A percentile compares a stretch with the other conserved stretches of the same genome.
These are phyloP conservation scores for Venustaconcha ellipsiformis DNA, from an alignment of 1,140 invertebrate genomes.

Conservation along the genomic window DNA sequence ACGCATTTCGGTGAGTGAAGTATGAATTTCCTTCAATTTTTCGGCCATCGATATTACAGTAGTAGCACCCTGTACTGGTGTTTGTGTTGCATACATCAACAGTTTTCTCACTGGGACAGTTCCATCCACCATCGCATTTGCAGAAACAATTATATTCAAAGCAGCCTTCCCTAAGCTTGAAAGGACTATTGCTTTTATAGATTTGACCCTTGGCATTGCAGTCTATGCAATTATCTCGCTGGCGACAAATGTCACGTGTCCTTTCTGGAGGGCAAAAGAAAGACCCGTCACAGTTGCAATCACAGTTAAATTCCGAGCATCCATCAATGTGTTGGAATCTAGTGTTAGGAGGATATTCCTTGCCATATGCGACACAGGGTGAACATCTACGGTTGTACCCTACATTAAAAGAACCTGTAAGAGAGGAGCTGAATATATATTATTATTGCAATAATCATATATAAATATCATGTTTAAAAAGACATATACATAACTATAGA, in stretches of 20 bases:
- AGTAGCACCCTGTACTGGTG: slow-evolving; percentile 17
- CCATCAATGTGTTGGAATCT: slow-evolving; percentile 18
- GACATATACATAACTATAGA: background rate
- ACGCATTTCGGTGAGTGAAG: slow-evolving; percentile 41
- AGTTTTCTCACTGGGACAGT: slow-evolving; percentile 31
- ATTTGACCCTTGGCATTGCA: slow-evolving; percentile 12
- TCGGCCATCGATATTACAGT: slow-evolving; percentile 36
- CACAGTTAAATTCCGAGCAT: slow-evolving; percentile 21
- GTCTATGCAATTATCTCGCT: background rate
- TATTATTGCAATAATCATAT: background rate
- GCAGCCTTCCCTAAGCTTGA: slow-evolving; percentile 40
- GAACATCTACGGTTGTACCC: background rate
- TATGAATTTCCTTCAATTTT: slow-evolving; percentile 31
- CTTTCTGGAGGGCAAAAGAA: slow-evolving; percentile 23
- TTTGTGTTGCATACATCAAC: slow-evolving; percentile 1
- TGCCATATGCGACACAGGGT: slow-evolving; percentile 5
- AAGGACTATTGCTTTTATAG: slow-evolving; percentile 27
- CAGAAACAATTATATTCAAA: slow-evolving; percentile 42
- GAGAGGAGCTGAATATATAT: no score
- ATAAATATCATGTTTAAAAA: background rate
- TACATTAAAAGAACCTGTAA: no score
- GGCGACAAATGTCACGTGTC: slow-evolving; percentile 3
- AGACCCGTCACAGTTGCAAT: slow-evolving; percentile 15
- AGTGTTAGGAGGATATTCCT: slow-evolving; percentile 3
- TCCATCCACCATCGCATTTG: slow-evolving; percentile 41